Evolutionary conservation across 2,113 vertebrate genomes (phyloP).

Genomic region (Trematocara stigmaticum): DNA sequence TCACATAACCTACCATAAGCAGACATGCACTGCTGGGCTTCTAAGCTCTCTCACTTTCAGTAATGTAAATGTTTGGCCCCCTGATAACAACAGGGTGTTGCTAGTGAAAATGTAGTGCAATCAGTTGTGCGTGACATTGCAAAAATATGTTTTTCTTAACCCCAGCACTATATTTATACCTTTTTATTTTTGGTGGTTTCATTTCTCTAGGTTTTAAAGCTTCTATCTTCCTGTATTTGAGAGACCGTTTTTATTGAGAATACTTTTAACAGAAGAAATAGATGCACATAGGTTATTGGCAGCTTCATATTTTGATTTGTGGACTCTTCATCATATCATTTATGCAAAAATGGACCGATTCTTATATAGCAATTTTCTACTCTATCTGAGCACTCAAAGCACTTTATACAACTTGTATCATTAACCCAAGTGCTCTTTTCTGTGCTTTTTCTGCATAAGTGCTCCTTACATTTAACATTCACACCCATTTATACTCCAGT

Average conservation of each 20-base stretch:
- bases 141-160: neutral
- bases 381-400: neutral
- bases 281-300: neutral
- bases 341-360: neutral
- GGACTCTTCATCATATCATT: neutral
- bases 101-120: neutral
- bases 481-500: neutral
- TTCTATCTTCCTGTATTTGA: accelerated
- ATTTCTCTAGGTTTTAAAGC: neutral
- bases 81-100: neutral
- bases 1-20: neutral
- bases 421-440: neutral
- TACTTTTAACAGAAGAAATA: neutral
- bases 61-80: neutral
- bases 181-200: neutral
- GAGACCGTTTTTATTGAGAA: accelerated
- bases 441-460: neutral
- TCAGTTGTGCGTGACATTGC: neutral
- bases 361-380: neutral
- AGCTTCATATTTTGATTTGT: neutral
- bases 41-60: neutral
- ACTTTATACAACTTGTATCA: neutral
- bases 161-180: neutral
- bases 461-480: neutral
- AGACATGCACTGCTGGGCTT: neutral